phyloP scores from a whole-genome alignment of 1,140 invertebrate genomes.

The Pseudomyrmex gracilis region DNA sequence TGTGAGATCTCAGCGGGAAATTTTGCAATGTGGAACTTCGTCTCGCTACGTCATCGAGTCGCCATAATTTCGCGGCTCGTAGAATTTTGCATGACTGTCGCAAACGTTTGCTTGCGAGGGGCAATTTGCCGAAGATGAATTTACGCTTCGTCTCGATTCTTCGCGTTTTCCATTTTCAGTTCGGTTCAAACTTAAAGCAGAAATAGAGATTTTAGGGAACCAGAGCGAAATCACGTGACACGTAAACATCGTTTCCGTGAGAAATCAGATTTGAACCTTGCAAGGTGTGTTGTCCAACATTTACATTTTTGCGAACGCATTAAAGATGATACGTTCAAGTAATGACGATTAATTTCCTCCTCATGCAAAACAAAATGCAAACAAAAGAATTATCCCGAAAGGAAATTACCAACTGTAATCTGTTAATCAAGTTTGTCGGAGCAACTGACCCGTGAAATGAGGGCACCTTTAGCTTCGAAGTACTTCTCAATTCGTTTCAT shows the following conservation, averaged over 20 bases:
- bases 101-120: background rate
- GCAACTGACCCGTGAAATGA: constrained; percentile 18
- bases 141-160: constrained; percentile 6
- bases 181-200: background rate
- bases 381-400: background rate
- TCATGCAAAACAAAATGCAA: background rate
- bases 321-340: background rate
- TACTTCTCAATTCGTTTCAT: background rate
- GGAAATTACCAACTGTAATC: background rate
- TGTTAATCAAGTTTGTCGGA: constrained; percentile 2
- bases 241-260: too few species aligned
- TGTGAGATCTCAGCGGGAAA: background rate
- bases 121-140: constrained; percentile 10
- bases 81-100: constrained; percentile 32
- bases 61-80: constrained; percentile 46
- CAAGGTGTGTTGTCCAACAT: too few species aligned
- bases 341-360: background rate
- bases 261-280: too few species aligned
- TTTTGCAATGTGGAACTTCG: constrained; percentile 19
- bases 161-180: background rate
- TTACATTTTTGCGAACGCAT: background rate
- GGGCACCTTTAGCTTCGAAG: background rate
- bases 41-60: constrained; percentile 28
- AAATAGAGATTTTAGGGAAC: too few species aligned
- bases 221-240: too few species aligned